phyloP scores from a whole-genome alignment of 2,113 vertebrate species.

The Epinephelus fuscoguttatus region DNA sequence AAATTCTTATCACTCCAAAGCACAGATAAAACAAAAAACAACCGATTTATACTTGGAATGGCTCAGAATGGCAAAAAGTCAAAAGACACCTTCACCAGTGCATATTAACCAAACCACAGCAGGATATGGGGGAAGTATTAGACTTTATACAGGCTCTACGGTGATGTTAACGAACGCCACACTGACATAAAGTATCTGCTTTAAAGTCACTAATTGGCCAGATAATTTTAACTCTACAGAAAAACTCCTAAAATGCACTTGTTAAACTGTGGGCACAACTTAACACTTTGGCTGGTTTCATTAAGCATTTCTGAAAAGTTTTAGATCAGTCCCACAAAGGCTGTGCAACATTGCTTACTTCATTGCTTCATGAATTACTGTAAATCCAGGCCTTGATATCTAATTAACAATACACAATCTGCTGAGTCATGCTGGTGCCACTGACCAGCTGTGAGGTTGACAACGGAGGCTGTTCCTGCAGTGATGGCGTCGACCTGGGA shows the following conservation, averaged over 20 bases:
- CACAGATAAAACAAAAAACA: neutral
- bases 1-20: neutral
- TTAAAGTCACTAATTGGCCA: constrained; percentile 50
- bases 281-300: constrained; percentile 2
- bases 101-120: constrained; percentile 46
- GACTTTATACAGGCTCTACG: constrained; percentile 27
- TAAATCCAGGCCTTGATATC: neutral
- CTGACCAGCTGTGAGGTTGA: constrained; percentile 98
- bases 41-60: constrained; percentile 49
- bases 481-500: constrained; percentile 99
- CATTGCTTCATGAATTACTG: no score
- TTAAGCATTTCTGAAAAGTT: constrained; percentile 19
- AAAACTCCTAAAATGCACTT: constrained; percentile 24
- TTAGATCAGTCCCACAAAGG: neutral
- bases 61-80: neutral
- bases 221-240: constrained; percentile 46
- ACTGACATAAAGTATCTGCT: constrained; percentile 23
- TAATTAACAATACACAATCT: neutral
- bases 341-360: neutral
- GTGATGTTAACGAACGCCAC: constrained; percentile 46
- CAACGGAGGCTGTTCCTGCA: constrained; percentile 97
- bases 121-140: constrained; percentile 27
- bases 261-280: constrained; percentile 36
- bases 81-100: neutral
- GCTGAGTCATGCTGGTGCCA: constrained; percentile 8